Base-by-base conservation (phyloP, 2,888 invertebrate genomes). In the Lathronympha strigana region DNA sequence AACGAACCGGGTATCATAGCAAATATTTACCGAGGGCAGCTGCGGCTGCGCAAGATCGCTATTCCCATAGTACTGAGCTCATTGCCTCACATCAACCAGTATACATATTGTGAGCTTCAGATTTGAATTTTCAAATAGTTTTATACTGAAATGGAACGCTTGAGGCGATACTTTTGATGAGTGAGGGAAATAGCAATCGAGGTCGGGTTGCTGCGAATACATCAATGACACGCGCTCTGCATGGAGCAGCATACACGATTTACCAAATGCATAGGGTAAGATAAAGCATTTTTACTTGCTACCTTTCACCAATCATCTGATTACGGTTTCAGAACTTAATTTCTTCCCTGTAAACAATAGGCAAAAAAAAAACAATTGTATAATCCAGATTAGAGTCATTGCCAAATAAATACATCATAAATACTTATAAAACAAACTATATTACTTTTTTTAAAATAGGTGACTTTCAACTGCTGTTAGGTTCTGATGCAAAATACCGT, bases 21-120 rank as follows among this genome's bases (percentile, higher is more conserved):
- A 83, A 88, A 89, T 89, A 86, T 90, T 88, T 88, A 85, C 86
- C 76, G 79, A 78, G 76, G 76, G 76, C 83, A 80, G 83, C 82
- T 84, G 82, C 78, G 74, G 72, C 57, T 66, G 72, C 78, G 71
- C 78, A 76, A n/a, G 23, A 23, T n/a, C n/a, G 47, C 2, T 47
- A 23, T 47, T 47, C 47, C 8, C n/a, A n/a, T n/a, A 3, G n/a
- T 23, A 0, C 47, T 11, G 47, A 47, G 23, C 23, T n/a, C 23
- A 47, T n/a, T 23, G 23, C 8, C 47, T 47, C 23, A 13, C 8
- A n/a, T 23, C 5, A 23, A 13, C 47, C 23, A 47, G 11, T 6
- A 6, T n/a, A n/a, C 8, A 6, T n/a, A n/a, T n/a, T 23, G 13
- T 47, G 13, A 21, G 19, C 45, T 47, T 19, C 6, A 1, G 23